Conservation (phyloP, 2,113 vertebrate genomes). For the Raja brachyura region DNA sequence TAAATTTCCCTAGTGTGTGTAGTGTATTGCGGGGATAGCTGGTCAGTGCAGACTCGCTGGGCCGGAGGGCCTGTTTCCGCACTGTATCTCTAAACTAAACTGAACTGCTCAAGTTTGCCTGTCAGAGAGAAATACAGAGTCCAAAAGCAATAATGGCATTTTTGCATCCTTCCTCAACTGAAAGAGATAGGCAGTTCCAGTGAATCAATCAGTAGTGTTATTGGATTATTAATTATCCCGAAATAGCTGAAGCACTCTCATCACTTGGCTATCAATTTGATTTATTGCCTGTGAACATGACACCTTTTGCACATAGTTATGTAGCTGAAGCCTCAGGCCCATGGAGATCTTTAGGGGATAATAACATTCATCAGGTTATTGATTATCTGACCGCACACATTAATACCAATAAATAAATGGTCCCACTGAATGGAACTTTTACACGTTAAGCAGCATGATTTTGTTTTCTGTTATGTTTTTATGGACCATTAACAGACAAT, state of each 20-base stretch:
- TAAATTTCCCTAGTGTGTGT: too few species aligned
- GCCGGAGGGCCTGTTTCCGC: too few species aligned
- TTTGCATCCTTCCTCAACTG: neutral
- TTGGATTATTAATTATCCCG: constrained; percentile 25
- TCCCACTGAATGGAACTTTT: neutral
- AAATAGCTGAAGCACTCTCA: constrained; percentile 4
- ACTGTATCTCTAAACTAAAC: too few species aligned
- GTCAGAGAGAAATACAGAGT: neutral
- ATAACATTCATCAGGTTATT: neutral
- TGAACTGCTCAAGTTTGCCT: neutral
- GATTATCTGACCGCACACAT: constrained; percentile 6
- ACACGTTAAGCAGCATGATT: too few species aligned
- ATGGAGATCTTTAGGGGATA: constrained; percentile 23
- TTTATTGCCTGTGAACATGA: constrained; percentile 9
- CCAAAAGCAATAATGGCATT: neutral
- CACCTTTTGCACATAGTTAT: neutral
- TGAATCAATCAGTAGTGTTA: neutral
- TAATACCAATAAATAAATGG: neutral
- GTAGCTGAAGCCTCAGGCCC: neutral
- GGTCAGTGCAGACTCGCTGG: too few species aligned
- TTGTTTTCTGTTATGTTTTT: neutral
- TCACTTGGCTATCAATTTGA: neutral
- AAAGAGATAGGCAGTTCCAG: neutral
- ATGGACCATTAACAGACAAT: neutral
- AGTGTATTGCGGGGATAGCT: too few species aligned